Evolutionary conservation across 2,888 invertebrate genomes (phyloP).

Genomic region (Euclidia mi): DNA sequence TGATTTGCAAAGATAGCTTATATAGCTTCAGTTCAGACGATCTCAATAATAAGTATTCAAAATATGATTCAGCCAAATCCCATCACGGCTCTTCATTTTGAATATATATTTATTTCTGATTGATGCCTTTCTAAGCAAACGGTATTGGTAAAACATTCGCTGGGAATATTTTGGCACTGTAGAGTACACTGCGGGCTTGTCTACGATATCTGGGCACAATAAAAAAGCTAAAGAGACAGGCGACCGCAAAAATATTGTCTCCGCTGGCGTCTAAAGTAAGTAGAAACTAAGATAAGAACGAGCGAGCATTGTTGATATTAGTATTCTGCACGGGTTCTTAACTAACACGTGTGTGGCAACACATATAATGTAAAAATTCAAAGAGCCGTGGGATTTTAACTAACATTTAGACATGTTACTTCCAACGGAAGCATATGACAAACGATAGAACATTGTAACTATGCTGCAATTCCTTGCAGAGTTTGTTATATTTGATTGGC

Average conservation of each 20-base stretch:
- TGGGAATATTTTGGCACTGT: conserved; percentile 14
- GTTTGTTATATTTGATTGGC: conserved; percentile 17
- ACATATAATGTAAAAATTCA: conserved; percentile 14
- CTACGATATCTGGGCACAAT: conserved; percentile 31
- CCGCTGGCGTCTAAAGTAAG: conserved; percentile 43
- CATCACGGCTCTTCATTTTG: too few species aligned
- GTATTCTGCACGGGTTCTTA: conserved; percentile 48
- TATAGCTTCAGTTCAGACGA: too few species aligned
- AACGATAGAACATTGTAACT: background rate
- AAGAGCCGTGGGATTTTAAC: conserved; percentile 9
- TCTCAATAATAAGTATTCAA: too few species aligned
- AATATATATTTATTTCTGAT: background rate
- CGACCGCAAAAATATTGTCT: conserved; percentile 52
- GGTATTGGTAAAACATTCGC: conserved; percentile 1
- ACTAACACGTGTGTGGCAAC: conserved; percentile 29
- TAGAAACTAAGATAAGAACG: conserved; percentile 48
- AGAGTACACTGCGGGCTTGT: conserved; percentile 14
- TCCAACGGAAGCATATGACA: too few species aligned
- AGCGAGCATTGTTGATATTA: conserved; percentile 50
- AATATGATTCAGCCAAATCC: too few species aligned
- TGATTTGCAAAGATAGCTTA: too few species aligned
- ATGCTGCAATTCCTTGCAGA: background rate
- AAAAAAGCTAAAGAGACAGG: conserved; percentile 41
- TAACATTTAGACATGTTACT: background rate
- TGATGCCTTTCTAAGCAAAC: background rate